A percentile compares a stretch with the other conserved stretches of the same genome.
phyloP scores from a whole-genome alignment of 1,140 invertebrate species.

The Cepaea nemoralis region DNA sequence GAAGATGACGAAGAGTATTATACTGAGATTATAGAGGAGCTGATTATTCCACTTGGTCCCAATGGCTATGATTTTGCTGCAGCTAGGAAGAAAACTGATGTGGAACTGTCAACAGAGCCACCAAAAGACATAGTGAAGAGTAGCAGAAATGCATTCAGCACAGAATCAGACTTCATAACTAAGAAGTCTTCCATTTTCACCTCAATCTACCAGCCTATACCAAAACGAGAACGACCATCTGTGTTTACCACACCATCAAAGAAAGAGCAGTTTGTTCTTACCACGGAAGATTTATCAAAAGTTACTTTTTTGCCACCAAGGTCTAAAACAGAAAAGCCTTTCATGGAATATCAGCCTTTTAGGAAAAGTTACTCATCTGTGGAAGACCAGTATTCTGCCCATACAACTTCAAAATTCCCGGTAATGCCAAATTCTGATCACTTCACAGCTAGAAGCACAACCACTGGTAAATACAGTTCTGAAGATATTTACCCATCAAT shows the following conservation, averaged over 20 bases:
- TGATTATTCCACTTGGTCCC: conserved; percentile 46
- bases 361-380: background rate
- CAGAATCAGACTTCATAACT: conserved; percentile 18
- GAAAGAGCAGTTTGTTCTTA: conserved; percentile 60
- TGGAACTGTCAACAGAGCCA: background rate
- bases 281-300: conserved; percentile 60
- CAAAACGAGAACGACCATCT: background rate
- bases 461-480: background rate
- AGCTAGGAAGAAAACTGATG: conserved; percentile 38
- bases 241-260: background rate
- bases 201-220: background rate
- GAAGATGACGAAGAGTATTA: conserved; percentile 48
- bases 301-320: conserved; percentile 57
- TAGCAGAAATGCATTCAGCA: background rate
- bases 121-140: background rate
- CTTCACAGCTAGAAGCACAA: background rate
- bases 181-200: background rate
- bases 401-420: background rate
- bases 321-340: conserved; percentile 30
- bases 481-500: conserved; percentile 46
- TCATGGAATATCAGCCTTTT: background rate
- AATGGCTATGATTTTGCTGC: conserved; percentile 40
- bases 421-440: background rate
- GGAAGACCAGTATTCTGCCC: background rate
- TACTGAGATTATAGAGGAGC: conserved; percentile 44